Evolutionary conservation across 2,113 vertebrate species (phyloP), one percentile per base, ranked within the genome.

Genomic region (Poeciliopsis retropinna): DNA sequence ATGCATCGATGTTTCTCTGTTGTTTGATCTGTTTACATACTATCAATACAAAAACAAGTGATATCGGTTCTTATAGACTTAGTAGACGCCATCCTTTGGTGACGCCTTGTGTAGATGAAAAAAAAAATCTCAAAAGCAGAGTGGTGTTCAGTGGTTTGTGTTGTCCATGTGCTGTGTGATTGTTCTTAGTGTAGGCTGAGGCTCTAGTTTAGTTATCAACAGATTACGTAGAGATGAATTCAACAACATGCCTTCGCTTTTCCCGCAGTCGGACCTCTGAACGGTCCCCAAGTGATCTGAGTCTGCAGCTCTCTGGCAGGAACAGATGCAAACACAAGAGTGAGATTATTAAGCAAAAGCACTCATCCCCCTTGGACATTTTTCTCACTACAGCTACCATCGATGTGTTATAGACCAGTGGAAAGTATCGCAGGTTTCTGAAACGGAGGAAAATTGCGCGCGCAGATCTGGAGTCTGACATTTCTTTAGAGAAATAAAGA

Each of bases 1-100:
- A 99, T 99, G 97, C 95, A 89, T 97, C 94, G 89, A 94, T 97
- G 96, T 98, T 95, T 92, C 95, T 94, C 94, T 94, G 95, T 96
- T 91, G 93, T 93, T 95, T 93, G 92, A 94, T 93, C 94, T 93
- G 96, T 96, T 96, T 96, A 95, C 95, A 94, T 96, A 96, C 95
- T 89, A 92, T 82, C 70, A 54, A 87, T 95, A 96, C 93, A 94
- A 95, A 95, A 96, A 37, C 34, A 37, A 95, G 94, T 94, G 94
- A 84, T 94, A 94, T 87, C 94, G 96, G 95, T 96, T 96, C 94
- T 96, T 79, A 87, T 97, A 96, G 96, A 95, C 76, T 89, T 97
- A 96, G 96, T 95, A 92, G 94, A 95, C 92, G 95, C 92, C 96
- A 92, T 95, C 95, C 94, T 95, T 95, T 95, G 93, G 95, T 95